Conservation (phyloP, 2,113 vertebrate species). For the Henicopernis longicauda region DNA sequence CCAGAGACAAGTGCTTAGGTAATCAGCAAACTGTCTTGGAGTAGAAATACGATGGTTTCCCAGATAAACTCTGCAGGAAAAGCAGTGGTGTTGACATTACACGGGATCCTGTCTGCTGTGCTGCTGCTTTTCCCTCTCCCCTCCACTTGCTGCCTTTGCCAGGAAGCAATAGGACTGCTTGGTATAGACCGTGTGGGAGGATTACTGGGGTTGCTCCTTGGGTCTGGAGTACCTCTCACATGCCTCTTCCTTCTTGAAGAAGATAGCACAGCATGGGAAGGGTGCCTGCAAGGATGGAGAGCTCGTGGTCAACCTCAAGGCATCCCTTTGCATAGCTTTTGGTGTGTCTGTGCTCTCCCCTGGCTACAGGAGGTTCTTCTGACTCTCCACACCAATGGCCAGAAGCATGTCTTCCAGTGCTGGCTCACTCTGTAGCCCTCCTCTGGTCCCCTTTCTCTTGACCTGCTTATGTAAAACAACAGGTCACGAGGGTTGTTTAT, state of each 20-base stretch:
- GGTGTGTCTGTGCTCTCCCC: neutral
- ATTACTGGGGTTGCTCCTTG: neutral
- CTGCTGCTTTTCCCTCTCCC: neutral
- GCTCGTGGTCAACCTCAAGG: neutral
- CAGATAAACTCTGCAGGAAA: conserved; percentile 75
- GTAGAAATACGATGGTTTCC: conserved; percentile 71
- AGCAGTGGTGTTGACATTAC: conserved; percentile 75
- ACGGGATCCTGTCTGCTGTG: neutral
- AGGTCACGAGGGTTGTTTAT: neutral
- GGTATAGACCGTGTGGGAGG: neutral
- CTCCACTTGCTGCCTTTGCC: neutral
- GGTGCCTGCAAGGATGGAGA: neutral
- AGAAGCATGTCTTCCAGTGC: neutral
- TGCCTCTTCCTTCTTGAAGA: neutral
- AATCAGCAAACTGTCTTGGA: conserved; percentile 75
- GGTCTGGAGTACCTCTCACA: neutral
- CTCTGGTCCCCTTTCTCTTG: neutral
- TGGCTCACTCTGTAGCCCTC: neutral
- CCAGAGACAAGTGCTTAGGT: conserved; percentile 76
- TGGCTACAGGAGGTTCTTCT: neutral
- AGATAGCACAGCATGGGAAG: neutral
- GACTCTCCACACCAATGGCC: neutral
- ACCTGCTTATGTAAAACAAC: neutral
- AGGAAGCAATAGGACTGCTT: neutral
- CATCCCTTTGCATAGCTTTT: neutral